phyloP scores from a whole-genome alignment of 2,797 vertebrate genomes.

The Diceros bicornis region DNA sequence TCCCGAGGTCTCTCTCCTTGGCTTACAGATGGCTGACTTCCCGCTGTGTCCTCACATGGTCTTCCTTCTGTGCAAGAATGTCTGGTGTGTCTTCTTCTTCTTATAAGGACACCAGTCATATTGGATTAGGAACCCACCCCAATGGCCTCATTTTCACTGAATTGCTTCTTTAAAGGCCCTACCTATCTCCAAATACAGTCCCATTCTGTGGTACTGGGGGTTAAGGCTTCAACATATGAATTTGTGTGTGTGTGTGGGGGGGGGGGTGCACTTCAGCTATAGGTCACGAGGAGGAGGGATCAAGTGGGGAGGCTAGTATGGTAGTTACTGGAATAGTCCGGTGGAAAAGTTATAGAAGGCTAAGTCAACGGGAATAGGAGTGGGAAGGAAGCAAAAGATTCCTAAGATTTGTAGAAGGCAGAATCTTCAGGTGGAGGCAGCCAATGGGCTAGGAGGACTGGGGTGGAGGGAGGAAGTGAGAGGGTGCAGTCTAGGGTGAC shows the following conservation, averaged over 20 bases:
- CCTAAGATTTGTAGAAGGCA: background rate
- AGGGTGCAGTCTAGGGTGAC: background rate
- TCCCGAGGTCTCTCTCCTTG: background rate
- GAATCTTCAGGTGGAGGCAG: background rate
- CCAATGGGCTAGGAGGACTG: fast-evolving
- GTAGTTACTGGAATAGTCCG: background rate
- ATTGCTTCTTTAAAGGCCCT: background rate
- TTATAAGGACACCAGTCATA: background rate
- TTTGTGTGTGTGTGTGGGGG: fast-evolving
- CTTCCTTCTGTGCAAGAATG: background rate
- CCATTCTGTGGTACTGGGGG: background rate
- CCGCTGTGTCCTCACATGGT: fast-evolving
- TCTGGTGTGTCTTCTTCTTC: background rate
- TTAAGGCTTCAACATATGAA: background rate
- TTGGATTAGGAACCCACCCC: background rate
- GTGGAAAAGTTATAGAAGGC: background rate
- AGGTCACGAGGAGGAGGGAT: too few relatives aligned
- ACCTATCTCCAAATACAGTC: background rate
- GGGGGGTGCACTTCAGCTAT: background rate
- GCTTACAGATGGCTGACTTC: background rate
- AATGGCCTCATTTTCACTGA: background rate
- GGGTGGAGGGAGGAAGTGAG: background rate
- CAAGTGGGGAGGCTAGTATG: background rate
- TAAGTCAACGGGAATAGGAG: fast-evolving
- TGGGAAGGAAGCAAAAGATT: background rate